Conservation (phyloP, 2,797 vertebrate genomes). For the Sebastes melanostomus region DNA sequence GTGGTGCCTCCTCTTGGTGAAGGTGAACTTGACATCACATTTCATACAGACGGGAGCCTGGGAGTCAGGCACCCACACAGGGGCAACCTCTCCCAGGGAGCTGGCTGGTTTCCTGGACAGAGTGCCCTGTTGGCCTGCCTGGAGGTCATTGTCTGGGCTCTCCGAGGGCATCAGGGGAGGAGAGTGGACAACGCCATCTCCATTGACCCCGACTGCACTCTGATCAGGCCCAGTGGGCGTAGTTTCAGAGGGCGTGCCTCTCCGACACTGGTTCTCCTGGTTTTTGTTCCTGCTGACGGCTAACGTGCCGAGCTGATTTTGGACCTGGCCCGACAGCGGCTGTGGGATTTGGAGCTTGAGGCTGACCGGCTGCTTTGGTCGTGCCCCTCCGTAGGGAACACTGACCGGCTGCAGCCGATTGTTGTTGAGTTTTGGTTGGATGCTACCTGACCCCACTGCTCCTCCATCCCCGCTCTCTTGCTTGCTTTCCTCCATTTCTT, state of each 20-base stretch:
- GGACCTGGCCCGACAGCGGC: conserved; percentile 88
- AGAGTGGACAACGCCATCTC: conserved; percentile 50
- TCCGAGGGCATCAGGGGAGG: conserved; percentile 70
- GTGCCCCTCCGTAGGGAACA: conserved; percentile 92
- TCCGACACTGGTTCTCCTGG: conserved; percentile 74
- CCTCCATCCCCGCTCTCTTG: conserved; percentile 88
- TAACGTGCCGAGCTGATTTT: conserved; percentile 84
- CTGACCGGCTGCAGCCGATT: conserved; percentile 88
- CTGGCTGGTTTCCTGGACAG: conserved; percentile 85
- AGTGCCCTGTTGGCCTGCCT: conserved; percentile 90
- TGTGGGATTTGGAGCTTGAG: conserved; percentile 96
- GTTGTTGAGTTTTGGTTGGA: conserved; percentile 83
- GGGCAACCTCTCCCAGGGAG: conserved; percentile 93
- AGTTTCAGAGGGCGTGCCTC: conserved; percentile 43
- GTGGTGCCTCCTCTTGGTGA: conserved; percentile 98
- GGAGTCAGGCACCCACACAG: conserved; percentile 98
- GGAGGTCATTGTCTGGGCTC: conserved; percentile 96
- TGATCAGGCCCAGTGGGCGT: conserved; percentile 33
- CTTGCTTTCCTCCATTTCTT: conserved; percentile 99
- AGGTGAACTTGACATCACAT: conserved; percentile 97
- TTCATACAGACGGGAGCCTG: conserved; percentile 98
- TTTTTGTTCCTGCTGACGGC: conserved; percentile 93
- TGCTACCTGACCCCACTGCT: conserved; percentile 78
- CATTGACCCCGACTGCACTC: conserved; percentile 53
- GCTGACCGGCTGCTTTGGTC: conserved; percentile 94